Evolutionary conservation across 2,797 vertebrate species (phyloP).

Genomic region (Tenualosa thibaudeaui): DNA sequence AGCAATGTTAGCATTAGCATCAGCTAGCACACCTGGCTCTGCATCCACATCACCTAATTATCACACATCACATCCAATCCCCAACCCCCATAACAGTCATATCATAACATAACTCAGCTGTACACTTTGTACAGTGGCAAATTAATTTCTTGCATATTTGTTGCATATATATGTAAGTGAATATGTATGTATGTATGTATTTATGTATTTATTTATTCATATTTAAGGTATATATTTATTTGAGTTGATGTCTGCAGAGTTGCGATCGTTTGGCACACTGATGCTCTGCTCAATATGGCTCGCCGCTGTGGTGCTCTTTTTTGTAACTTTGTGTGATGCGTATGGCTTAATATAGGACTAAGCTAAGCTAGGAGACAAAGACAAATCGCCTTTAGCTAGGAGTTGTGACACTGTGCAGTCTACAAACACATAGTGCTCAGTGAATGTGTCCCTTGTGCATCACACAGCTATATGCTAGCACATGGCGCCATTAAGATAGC

Average conservation of each 20-base stretch:
- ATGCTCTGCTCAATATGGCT: not conserved
- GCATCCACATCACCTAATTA: slow-evolving; percentile 18
- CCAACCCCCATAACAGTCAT: slow-evolving; percentile 31
- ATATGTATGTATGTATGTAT: slow-evolving; percentile 49
- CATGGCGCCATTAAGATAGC: not conserved
- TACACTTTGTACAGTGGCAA: slow-evolving; percentile 14
- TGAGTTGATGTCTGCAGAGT: not conserved
- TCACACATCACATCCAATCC: not conserved
- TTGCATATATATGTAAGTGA: slow-evolving; percentile 51
- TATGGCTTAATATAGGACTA: not conserved
- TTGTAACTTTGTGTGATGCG: not conserved
- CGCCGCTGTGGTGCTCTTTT: not conserved
- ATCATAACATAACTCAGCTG: slow-evolving; percentile 27
- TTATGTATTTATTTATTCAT: slow-evolving; percentile 32
- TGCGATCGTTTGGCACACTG: not conserved
- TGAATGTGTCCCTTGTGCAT: not conserved
- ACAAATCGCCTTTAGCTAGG: not conserved
- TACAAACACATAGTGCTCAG: not conserved
- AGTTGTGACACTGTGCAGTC: no score
- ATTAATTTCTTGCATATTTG: slow-evolving; percentile 36
- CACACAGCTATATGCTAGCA: not conserved
- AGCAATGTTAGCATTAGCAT: slow-evolving; percentile 47
- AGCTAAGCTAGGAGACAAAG: not conserved
- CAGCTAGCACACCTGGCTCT: slow-evolving; percentile 35
- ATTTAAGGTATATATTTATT: slow-evolving; percentile 18